These are phyloP conservation scores for Rhagologus leucostigma DNA, from an alignment of 2,113 vertebrate genomes.

Conservation along the genomic window DNA sequence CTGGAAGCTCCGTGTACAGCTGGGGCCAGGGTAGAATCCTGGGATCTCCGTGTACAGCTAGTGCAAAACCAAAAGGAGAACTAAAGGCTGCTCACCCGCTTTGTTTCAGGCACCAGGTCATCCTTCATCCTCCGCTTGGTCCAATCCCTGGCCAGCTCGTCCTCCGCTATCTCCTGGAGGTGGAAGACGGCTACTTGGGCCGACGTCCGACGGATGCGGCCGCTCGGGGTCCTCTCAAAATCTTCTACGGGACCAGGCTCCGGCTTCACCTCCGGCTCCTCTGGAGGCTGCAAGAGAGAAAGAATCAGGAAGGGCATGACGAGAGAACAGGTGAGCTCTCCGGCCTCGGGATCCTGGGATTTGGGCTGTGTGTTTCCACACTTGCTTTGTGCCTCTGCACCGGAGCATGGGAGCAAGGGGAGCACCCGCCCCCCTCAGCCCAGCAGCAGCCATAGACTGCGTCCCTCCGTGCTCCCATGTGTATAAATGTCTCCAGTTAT, in stretches of 20 bases:
- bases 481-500: neutral
- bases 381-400: neutral
- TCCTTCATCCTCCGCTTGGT: slow-evolving; percentile 94
- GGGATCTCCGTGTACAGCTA: rapidly evolving
- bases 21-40: neutral
- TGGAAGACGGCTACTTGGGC: slow-evolving; percentile 96
- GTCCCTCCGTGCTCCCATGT: rapidly evolving
- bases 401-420: neutral
- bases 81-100: slow-evolving; percentile 78
- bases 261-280: slow-evolving; percentile 63
- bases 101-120: slow-evolving; percentile 93
- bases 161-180: slow-evolving; percentile 95
- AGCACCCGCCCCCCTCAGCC: neutral
- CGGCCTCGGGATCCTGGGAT: rapidly evolving
- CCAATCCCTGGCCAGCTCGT: slow-evolving; percentile 92
- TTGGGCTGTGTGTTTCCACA: neutral
- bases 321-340: neutral
- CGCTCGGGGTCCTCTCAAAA: slow-evolving; percentile 91
- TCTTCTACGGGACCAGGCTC: slow-evolving; percentile 74
- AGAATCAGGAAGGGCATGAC: neutral
- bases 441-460: neutral
- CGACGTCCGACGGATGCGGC: slow-evolving; percentile 88
- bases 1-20: neutral
- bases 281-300: neutral
- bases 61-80: neutral